Evolutionary conservation across 2,797 vertebrate species (phyloP).

Genomic region (Pangasius sanitwongsei): DNA sequence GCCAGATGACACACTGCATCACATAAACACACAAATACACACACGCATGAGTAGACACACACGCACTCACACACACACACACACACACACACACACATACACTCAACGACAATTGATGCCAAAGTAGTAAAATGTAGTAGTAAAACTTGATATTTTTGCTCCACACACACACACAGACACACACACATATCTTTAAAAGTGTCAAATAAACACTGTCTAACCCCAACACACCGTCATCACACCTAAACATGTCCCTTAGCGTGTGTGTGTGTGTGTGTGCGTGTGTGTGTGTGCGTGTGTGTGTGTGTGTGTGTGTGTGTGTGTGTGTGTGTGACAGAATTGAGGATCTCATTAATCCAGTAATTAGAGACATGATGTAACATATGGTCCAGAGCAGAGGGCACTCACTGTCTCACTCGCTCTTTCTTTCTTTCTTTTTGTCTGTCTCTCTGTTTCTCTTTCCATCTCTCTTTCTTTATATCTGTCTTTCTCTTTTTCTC

Average conservation of each 20-base stretch:
- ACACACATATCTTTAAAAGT: background rate
- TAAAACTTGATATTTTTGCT: background rate
- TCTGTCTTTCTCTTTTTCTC: background rate
- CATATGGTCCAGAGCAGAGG: background rate
- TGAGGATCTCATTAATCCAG: background rate
- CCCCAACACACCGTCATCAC: background rate
- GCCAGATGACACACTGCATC: slow-evolving; percentile 61
- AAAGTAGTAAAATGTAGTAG: background rate
- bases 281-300: background rate
- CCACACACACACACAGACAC: background rate
- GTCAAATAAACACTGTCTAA: slow-evolving; percentile 10
- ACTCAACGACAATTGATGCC: background rate
- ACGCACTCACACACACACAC: slow-evolving; percentile 30
- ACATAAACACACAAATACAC: slow-evolving; percentile 46
- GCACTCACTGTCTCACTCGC: background rate
- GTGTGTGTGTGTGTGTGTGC: background rate
- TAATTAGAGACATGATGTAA: background rate
- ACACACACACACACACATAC: background rate
- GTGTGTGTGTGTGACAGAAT: background rate
- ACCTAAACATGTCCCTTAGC: background rate
- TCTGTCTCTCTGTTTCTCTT: background rate
- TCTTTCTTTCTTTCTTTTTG: background rate
- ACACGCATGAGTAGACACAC: slow-evolving; percentile 30
- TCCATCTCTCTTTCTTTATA: background rate
- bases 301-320: background rate